A percentile compares a stretch with the other conserved stretches of the same genome.
Evolutionary conservation across 2,797 vertebrate genomes (phyloP).

Genomic region (Sebastes jordani): DNA sequence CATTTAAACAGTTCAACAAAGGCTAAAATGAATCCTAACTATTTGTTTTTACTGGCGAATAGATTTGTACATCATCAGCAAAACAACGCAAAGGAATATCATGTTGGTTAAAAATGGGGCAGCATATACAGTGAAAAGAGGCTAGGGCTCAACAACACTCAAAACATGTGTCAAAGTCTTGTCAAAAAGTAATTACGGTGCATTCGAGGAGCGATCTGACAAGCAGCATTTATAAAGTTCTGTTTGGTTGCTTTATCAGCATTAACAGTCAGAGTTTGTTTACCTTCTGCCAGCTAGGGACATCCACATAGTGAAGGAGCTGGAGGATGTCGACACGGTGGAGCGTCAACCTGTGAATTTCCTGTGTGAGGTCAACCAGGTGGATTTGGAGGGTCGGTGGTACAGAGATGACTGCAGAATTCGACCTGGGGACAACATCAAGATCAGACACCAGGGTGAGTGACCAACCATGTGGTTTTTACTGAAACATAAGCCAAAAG

Average conservation of each 20-base stretch:
- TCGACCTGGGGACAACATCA: slow-evolving; percentile 87
- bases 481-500: background rate
- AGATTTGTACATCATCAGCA: no score
- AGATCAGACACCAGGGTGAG: slow-evolving; percentile 90
- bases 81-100: no score
- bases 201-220: background rate
- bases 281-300: slow-evolving; percentile 85
- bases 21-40: no score
- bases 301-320: slow-evolving; percentile 85
- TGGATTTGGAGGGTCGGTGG: slow-evolving; percentile 93
- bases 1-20: no score
- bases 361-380: slow-evolving; percentile 89
- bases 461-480: background rate
- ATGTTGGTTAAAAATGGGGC: no score
- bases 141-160: no score
- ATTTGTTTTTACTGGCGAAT: no score
- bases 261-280: slow-evolving; percentile 10
- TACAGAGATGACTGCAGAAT: slow-evolving; percentile 88
- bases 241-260: background rate
- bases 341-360: slow-evolving; percentile 89
- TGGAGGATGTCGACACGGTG: slow-evolving; percentile 88
- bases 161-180: no score
- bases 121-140: no score
- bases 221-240: background rate
- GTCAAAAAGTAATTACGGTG: background rate